Percentiles rank a stretch among this genome's conserved stretches.
Conservation (phyloP, 1,140 invertebrate genomes). For the Hypothenemus hampei region DNA sequence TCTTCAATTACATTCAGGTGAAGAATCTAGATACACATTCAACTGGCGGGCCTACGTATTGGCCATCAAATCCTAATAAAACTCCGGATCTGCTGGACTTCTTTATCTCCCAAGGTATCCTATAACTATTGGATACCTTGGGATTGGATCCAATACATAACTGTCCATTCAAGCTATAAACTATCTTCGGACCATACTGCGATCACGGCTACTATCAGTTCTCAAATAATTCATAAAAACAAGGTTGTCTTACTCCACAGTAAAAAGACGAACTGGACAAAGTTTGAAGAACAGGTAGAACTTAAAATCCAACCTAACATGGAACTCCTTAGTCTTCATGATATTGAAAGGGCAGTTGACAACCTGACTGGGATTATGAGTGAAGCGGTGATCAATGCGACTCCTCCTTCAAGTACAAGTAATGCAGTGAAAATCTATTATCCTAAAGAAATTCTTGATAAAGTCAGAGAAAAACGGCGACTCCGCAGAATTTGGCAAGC, state of each 20-base stretch:
- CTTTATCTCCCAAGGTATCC: conserved; percentile 9
- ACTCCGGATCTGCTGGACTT: conserved; percentile 33
- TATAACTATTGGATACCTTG: too few species aligned
- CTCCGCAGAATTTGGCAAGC: not conserved
- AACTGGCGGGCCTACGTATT: conserved; percentile 45
- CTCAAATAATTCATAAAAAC: too few species aligned
- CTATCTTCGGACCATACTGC: not conserved
- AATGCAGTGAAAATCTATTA: too few species aligned
- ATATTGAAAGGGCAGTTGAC: not conserved
- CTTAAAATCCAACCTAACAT: not conserved
- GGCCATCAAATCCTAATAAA: conserved; percentile 41
- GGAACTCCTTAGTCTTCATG: not conserved
- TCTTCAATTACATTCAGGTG: conserved; percentile 32
- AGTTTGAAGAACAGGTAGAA: not conserved
- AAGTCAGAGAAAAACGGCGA: not conserved
- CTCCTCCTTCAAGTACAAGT: not conserved
- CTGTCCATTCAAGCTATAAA: not conserved
- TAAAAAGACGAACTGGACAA: not conserved
- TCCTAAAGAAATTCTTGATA: too few species aligned
- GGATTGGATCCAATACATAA: not conserved
- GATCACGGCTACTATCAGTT: too few species aligned
- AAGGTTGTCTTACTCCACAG: not conserved
- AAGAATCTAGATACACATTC: conserved; percentile 37
- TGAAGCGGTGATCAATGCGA: not conserved
- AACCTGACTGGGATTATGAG: not conserved